Evolutionary conservation across 2,888 invertebrate genomes (phyloP), one percentile per base, ranked within the genome.

Genomic region (Ormia ochracea): DNA sequence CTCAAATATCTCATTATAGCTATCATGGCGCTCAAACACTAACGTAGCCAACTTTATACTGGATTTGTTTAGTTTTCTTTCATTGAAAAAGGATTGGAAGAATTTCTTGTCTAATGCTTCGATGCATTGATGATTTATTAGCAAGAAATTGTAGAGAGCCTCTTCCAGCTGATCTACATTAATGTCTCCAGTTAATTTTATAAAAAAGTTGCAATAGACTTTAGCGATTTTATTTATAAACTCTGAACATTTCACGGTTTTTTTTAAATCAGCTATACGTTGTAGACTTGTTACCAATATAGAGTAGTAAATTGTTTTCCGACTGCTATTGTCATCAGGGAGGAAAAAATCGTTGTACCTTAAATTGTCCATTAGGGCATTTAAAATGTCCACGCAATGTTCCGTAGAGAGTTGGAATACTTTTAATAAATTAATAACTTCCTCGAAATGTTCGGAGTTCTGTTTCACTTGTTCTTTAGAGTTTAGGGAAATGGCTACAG

Each of bases 101-200:
- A 93, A 93, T 70, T 92, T 88, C 70, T 92, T 90, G n/a, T 87
- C 87, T 10, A 94, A 86, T 14, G 88, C 85, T 12, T 88, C 85
- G 4, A 93, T 90, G 83, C 90, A 91, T 84, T 93, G 92, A 41
- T 94, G 93, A 89, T 92, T 94, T 61, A 89, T 90, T 75, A 91
- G 87, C 17, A 95, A 90, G 86, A 93, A 94, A 76, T 89, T 87
- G 10, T 90, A 85, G 9, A 94, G 85, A 2, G 91, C 87, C 4
- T 87, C 88, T 82, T 94, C 93, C 83, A 94, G 88, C 48, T 87
- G 88, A 3, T 91, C 91, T 23, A 93, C 85, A 84, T 92, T 91
- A 10, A 90, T 86, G 14, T 88, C 90, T 0, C 88, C 81, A 1
- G 90, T 90, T 56, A 89, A 87, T 63, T 89, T 88, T 6, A 81